Base-by-base conservation (phyloP, 2,113 vertebrate species). In the Labeo rohita region DNA sequence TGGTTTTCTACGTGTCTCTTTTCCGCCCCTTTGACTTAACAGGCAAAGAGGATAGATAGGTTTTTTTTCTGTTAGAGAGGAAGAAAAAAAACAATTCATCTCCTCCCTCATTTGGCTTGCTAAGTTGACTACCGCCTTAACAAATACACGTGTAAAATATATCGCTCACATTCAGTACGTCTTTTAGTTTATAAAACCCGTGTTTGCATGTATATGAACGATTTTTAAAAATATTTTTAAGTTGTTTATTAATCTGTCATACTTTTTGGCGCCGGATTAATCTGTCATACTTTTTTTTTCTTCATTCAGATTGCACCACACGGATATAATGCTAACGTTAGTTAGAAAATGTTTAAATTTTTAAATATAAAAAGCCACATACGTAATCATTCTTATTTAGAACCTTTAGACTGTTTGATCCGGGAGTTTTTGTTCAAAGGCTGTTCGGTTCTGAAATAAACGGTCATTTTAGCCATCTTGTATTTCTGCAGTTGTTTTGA, bases 21-120 rank as follows among this genome's bases (percentile, higher is more conserved):
- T 88, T 90, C 86, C 89, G 86, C 86, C 89, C 84, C 89, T 85
- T 70, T 85, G 87, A 85, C 85, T 88, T 61, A 83, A 68, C 73
- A 77, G 50, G 59, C 78, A n/a, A 81, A 85, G 54, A 72, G 80
- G 50, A 82, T 63, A 74, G 73, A 83, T 89, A 84, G 75, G 36
- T 84, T 76, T 84, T 84, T 70, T 82, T 75, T 36, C 73, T 86
- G 6, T 80, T 43, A 73, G 61, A 88, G 88, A 86, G 87, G 59
- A 88, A 87, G 80, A 87, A 74, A 81, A 70, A 68, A 72, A 68
- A 43, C 18, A 7, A 77, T 68, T 85, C 70, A 87, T 87, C 82
- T 82, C 85, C 84, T 85, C 86, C 75, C 78, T 86, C 80, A 84
- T 85, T 87, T 86, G 86, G 80, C 23, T 74, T 75, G 11, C 78